These are phyloP conservation scores for Marronus borbonicus DNA, from an alignment of 2,888 invertebrate genomes.

Conservation along the genomic window DNA sequence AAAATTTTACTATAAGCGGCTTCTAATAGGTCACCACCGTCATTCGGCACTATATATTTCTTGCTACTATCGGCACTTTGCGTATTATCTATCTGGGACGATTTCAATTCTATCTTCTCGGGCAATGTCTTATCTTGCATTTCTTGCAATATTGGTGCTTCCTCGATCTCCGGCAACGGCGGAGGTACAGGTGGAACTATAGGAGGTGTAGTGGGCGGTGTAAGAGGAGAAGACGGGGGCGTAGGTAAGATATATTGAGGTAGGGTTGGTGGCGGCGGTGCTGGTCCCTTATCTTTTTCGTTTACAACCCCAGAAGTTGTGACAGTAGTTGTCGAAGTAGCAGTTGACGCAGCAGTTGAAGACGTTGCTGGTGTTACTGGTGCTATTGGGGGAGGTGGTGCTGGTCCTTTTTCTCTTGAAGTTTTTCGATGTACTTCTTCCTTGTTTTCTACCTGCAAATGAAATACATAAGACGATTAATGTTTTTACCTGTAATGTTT, in stretches of 20 bases:
- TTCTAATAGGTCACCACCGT: conserved; percentile 56
- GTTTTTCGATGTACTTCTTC: no score
- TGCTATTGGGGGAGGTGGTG: no score
- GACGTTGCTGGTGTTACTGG: no score
- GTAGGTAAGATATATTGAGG: conserved; percentile 64
- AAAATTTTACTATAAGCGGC: conserved; percentile 58
- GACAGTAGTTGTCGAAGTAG: conserved; percentile 62
- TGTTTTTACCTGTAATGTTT: no score
- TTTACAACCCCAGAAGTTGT: conserved; percentile 60
- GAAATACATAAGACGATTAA: background rate
- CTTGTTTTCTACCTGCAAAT: conserved; percentile 75
- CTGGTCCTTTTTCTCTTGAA: no score
- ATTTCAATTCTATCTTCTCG: conserved; percentile 18
- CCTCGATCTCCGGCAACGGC: conserved; percentile 55
- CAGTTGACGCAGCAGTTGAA: conserved; percentile 59
- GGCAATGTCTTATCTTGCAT: conserved; percentile 36
- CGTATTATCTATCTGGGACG: conserved; percentile 15
- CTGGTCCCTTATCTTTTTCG: conserved; percentile 69
- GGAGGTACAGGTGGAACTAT: no score
- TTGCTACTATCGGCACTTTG: conserved; percentile 34
- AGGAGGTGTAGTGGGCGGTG: conserved; percentile 65
- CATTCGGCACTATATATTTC: conserved; percentile 23
- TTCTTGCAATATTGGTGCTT: conserved; percentile 48
- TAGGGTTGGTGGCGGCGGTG: conserved; percentile 60
- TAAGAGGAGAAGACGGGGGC: conserved; percentile 67